Evolutionary conservation across 2,888 invertebrate species (phyloP), one percentile per base, ranked within the genome.

Genomic region (Gandaritis pyraliata): DNA sequence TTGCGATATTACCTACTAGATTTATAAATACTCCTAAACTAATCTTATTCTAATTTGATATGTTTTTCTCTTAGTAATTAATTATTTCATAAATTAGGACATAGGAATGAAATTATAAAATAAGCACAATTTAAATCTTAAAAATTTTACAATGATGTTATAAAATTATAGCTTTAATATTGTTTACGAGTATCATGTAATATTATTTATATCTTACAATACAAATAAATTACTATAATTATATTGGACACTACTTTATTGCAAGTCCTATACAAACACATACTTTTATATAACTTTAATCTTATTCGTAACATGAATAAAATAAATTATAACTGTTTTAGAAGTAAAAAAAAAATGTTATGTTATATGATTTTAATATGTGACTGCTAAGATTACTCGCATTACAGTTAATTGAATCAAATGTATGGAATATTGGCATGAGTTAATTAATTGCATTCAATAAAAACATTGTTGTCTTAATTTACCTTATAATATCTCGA

Each of bases 31-130:
- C 10, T 41, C 30, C 39, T 52, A 36, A 47, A 12, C 29, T 38
- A 51, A 47, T 39, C 30, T 59, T 33, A 59, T 56, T 33, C 56
- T 64, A 64, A 45, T 52, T 59, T 64, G 64, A 64, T 64, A 64
- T 64, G 64, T 64, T 45, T n/a, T 60, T 52, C 52, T 16, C 47
- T 47, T 52, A 49, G 2, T 4, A 43, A 3, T 11, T 43, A 43
- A 15, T 13, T 16, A 15, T 15, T 16, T 16, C 16, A 2, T 41
- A 41, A 15, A 41, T 51, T 58, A 58, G 13, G 18, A 47, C 56
- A 58, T 63, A 63, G 63, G 63, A 63, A 63, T 64, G 64, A 59
- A 51, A 56, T 56, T 11, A 52, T 47, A 52, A 2, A 49, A 33
- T n/a, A 18, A 36, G 38, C 39, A 51, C 23, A 46, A 29, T 38